Percentiles rank a stretch among this genome's conserved stretches.
Conservation (phyloP, 2,888 invertebrate genomes). For the Arenicola marina region DNA sequence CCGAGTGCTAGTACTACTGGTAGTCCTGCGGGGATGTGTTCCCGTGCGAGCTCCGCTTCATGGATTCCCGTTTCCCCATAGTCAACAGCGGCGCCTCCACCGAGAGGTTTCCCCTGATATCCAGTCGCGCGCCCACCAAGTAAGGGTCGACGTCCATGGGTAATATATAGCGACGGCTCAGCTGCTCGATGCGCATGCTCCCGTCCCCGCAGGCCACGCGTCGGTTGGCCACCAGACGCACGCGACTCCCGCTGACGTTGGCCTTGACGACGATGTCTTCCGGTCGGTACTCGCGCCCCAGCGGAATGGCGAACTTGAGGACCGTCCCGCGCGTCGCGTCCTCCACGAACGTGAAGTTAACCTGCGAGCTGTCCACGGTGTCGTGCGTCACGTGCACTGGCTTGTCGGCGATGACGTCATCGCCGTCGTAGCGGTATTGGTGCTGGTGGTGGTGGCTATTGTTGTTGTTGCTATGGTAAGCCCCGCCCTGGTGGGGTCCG, state of each 20-base stretch:
- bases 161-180: constrained; percentile 16
- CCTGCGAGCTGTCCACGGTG: background rate
- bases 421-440: background rate
- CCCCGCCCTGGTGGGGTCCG: background rate
- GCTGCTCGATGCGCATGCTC: constrained; percentile 2
- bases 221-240: constrained; percentile 17
- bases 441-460: too few species aligned
- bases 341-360: constrained; percentile 11
- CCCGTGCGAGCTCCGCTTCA: too few species aligned
- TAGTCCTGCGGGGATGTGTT: too few species aligned
- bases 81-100: constrained; percentile 22
- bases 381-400: too few species aligned
- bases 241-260: constrained; percentile 17
- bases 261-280: constrained; percentile 24
- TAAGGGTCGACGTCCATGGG: constrained; percentile 26
- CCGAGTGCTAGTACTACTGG: too few species aligned
- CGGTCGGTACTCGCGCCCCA: constrained; percentile 17
- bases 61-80: too few species aligned
- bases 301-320: constrained; percentile 10
- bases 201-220: background rate
- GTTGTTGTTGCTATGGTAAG: background rate
- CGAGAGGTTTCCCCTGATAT: constrained; percentile 16
- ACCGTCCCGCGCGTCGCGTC: constrained; percentile 4
- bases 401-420: background rate
- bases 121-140: constrained; percentile 17